phyloP scores from a whole-genome alignment of 2,113 vertebrate species.

The Prietella phreatophila region DNA sequence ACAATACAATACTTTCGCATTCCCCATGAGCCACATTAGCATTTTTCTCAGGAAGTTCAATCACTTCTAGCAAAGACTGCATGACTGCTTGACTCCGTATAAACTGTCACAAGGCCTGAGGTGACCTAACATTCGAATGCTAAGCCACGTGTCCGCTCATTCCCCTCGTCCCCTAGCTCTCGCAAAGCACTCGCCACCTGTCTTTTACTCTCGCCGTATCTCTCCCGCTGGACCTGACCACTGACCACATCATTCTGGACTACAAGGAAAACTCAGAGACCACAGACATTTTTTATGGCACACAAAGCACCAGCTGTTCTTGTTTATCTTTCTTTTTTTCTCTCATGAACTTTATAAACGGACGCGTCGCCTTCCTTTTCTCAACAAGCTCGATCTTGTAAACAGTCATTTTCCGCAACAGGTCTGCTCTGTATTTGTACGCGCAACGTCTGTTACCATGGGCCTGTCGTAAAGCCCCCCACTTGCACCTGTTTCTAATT shows the following conservation, averaged over 20 bases:
- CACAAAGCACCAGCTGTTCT: constrained; percentile 50
- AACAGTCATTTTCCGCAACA: constrained; percentile 45
- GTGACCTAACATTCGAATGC: neutral
- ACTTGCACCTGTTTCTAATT: constrained; percentile 69
- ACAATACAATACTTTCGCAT: neutral
- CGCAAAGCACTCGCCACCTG: constrained; percentile 7
- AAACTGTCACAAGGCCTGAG: neutral
- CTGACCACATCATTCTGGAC: constrained; percentile 57
- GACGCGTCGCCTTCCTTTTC: constrained; percentile 24
- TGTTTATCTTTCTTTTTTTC: constrained; percentile 52
- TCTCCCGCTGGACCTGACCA: constrained; percentile 27
- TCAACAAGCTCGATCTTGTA: constrained; percentile 30
- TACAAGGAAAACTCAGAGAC: constrained; percentile 50
- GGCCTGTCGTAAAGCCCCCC: constrained; percentile 55
- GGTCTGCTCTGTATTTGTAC: constrained; percentile 56
- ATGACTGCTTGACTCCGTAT: neutral
- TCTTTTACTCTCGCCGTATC: neutral
- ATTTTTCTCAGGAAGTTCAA: constrained; percentile 11
- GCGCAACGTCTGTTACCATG: constrained; percentile 44
- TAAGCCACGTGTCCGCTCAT: neutral
- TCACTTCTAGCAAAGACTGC: neutral
- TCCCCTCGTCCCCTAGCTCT: neutral
- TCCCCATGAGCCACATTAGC: neutral
- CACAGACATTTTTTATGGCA: constrained; percentile 54
- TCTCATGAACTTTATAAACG: constrained; percentile 46